Conservation (phyloP, 2,888 invertebrate genomes). For the Merodon equestris region DNA sequence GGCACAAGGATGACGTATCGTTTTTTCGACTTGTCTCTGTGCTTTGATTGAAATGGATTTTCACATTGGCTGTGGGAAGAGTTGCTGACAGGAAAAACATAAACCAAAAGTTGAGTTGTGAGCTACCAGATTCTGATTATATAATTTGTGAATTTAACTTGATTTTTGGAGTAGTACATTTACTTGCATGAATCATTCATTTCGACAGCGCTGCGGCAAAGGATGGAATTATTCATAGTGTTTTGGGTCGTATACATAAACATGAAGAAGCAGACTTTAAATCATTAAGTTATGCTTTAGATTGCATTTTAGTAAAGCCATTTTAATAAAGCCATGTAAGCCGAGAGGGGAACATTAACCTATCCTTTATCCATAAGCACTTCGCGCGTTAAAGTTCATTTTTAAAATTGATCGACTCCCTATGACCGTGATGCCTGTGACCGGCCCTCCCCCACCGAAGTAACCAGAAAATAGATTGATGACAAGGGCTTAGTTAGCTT, state of each 20-base stretch:
- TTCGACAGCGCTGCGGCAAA: too few species aligned
- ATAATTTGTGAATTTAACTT: too few species aligned
- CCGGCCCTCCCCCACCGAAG: slow-evolving; percentile 13
- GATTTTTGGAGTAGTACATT: too few species aligned
- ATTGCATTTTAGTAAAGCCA: too few species aligned
- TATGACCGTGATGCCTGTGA: slow-evolving; percentile 20
- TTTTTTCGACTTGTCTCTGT: slow-evolving; percentile 24
- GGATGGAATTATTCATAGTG: too few species aligned
- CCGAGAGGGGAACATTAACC: slow-evolving; percentile 15
- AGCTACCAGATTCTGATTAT: not conserved
- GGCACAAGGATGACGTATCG: slow-evolving; percentile 55
- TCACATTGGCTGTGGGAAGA: slow-evolving; percentile 6
- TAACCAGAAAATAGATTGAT: slow-evolving; percentile 55
- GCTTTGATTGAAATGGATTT: slow-evolving; percentile 30
- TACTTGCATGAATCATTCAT: too few species aligned
- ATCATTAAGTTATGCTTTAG: too few species aligned
- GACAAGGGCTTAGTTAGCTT: slow-evolving; percentile 59
- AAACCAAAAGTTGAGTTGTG: slow-evolving; percentile 24
- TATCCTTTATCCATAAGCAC: slow-evolving; percentile 26
- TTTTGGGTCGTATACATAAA: too few species aligned
- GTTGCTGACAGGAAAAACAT: slow-evolving; percentile 34
- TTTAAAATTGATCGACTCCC: slow-evolving; percentile 63
- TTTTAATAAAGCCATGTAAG: too few species aligned
- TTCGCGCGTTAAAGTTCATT: slow-evolving; percentile 33
- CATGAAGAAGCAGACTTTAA: too few species aligned